These are phyloP conservation scores for Actinia tenebrosa DNA, from an alignment of 64 coral and sea anemone species.

Conservation along the genomic window DNA sequence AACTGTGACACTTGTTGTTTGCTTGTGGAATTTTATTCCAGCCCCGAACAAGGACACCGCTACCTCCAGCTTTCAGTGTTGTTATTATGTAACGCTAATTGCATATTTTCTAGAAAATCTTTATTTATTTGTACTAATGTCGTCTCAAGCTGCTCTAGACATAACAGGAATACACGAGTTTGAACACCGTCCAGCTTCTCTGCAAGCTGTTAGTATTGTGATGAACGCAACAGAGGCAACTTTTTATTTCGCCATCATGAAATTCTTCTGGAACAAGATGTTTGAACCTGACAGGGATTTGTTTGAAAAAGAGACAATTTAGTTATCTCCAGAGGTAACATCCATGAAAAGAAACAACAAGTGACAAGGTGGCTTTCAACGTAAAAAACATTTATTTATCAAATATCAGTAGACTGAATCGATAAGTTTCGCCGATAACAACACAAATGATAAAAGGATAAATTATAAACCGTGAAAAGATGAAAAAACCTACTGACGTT, in stretches of 20 bases:
- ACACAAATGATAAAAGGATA: no score
- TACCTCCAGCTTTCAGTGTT: background rate
- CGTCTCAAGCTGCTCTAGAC: constrained; percentile 84
- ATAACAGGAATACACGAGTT: constrained; percentile 87
- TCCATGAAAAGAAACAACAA: no score
- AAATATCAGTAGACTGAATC: no score
- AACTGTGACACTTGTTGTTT: constrained; percentile 55
- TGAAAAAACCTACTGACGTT: no score
- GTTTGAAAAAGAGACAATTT: constrained; percentile 72
- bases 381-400: no score
- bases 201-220: constrained; percentile 69
- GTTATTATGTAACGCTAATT: constrained; percentile 60
- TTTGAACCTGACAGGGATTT: constrained; percentile 64
- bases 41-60: constrained; percentile 40
- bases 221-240: constrained; percentile 85
- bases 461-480: no score
- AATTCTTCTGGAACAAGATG: constrained; percentile 90
- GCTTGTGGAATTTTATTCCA: constrained; percentile 86
- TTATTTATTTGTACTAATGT: constrained; percentile 82
- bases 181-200: constrained; percentile 46
- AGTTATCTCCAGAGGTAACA: background rate
- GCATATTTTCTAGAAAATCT: constrained; percentile 82
- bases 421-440: no score
- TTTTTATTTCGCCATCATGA: constrained; percentile 87
- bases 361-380: no score